phyloP scores from a whole-genome alignment of 2,113 vertebrate genomes.

The Elachura formosa region DNA sequence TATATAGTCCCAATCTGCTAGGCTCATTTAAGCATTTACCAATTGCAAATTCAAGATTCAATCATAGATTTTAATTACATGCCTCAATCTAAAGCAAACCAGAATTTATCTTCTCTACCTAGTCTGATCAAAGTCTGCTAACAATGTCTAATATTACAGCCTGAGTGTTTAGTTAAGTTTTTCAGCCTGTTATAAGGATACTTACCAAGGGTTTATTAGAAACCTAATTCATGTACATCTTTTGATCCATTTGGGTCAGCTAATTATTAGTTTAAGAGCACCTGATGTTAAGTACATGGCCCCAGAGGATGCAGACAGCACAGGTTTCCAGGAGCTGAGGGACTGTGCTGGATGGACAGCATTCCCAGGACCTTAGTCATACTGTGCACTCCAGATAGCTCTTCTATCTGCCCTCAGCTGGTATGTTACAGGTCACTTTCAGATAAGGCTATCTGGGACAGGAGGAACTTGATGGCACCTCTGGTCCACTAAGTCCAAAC shows the following conservation, averaged over 20 bases:
- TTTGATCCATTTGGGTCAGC: constrained; percentile 41
- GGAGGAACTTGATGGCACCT: not conserved
- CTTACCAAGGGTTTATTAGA: constrained; percentile 26
- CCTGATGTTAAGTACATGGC: constrained; percentile 8
- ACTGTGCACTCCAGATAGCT: not conserved
- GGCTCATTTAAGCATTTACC: constrained; percentile 10
- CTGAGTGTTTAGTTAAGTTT: not conserved
- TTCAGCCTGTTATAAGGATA: constrained; percentile 23
- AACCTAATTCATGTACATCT: not conserved
- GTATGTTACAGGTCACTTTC: not conserved
- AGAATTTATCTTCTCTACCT: not conserved
- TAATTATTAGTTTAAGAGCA: constrained; percentile 10
- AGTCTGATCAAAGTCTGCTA: constrained; percentile 35
- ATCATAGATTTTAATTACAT: constrained; percentile 35
- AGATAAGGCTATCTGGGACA: not conserved
- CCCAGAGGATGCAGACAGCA: constrained; percentile 5
- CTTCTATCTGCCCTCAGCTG: not conserved
- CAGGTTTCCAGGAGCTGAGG: not conserved
- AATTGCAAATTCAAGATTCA: constrained; percentile 14
- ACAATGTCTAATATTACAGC: not conserved
- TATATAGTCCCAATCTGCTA: not conserved
- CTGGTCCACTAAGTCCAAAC: not conserved
- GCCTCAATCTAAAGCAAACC: not conserved
- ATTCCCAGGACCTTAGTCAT: constrained; percentile 36
- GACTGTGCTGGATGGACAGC: not conserved